Evolutionary conservation across 2,113 vertebrate genomes (phyloP).

Genomic region (Microcebus lehilahytsara): DNA sequence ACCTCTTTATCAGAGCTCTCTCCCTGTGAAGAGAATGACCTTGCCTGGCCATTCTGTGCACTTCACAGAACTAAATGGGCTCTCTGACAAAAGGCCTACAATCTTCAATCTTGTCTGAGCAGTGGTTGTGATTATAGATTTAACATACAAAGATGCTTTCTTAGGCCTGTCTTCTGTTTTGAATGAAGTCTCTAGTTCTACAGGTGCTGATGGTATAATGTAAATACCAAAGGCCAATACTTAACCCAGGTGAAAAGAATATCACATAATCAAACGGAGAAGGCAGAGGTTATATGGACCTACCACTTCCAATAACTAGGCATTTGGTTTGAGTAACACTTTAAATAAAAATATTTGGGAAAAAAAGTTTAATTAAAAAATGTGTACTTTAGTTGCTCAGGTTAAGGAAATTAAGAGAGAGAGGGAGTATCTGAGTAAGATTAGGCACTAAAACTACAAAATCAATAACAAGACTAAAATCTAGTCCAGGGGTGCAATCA

Average conservation of each 20-base stretch:
- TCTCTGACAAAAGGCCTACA: neutral
- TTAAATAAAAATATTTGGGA: neutral
- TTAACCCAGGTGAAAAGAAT: neutral
- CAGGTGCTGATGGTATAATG: neutral
- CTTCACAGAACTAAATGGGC: neutral
- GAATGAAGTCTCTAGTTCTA: neutral
- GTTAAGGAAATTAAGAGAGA: neutral
- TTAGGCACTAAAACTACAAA: neutral
- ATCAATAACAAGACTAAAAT: neutral
- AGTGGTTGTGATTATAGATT: neutral
- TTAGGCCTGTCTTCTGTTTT: neutral
- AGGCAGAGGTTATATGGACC: neutral
- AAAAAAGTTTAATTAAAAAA: neutral
- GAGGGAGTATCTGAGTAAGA: neutral
- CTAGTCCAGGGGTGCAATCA: neutral
- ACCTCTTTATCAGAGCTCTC: neutral
- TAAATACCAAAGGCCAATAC: neutral
- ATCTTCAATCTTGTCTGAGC: neutral
- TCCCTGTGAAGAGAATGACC: neutral
- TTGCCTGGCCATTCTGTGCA: neutral
- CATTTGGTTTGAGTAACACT: neutral
- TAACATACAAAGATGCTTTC: neutral
- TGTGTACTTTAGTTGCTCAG: neutral
- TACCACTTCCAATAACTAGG: neutral
- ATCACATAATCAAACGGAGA: neutral